Base-by-base conservation (phyloP, 2,888 invertebrate genomes). In the Drosophila greeni region DNA sequence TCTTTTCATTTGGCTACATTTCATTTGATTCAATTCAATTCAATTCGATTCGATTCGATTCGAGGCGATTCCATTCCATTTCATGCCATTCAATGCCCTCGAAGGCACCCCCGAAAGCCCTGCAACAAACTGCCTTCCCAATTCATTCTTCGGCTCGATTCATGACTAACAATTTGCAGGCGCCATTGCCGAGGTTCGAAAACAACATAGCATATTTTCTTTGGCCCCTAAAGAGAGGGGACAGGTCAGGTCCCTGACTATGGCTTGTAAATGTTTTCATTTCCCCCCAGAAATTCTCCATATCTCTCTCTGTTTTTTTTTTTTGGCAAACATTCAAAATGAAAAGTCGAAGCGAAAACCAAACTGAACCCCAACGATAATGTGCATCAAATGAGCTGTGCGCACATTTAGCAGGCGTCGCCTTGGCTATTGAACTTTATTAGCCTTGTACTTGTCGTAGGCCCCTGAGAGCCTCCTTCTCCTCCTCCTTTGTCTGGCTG, bases 301-400 rank as follows among this genome's bases (percentile, higher is more conserved):
- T 47, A 23, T 45, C 31, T 45, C 26, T 29, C 4, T 29, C 5
- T 43, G 40, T 18, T 40, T 65, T 45, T 57, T 68, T 74, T 24
- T 40, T 20, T 82, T 79, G 79, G 79, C 79, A 79, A 66, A 52
- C 72, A 68, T 75, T 83, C 79, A 79, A 79, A 68, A 70, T 42
- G 36, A 61, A 64, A 57, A 52, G 53, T 55, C 43, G 36, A 54
- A 53, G 16, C 48, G 26, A 51, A 47, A 47, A 51, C 34, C 37
- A 42, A 62, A 62, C 53, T 42, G 65, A 65, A 73, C 59, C 72
- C 76, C 77, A 81, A 81, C 70, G 82, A 83, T 79, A 83, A 83
- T 79, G 78, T 83, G 78, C 79, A 79, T 83, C 82, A 83, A 83
- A 79, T 83, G 84, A 79, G 79, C 82, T 83, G 84, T 83, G 84